Evolutionary conservation across 2,113 vertebrate species (phyloP).

Genomic region (Chaetura pelagica): DNA sequence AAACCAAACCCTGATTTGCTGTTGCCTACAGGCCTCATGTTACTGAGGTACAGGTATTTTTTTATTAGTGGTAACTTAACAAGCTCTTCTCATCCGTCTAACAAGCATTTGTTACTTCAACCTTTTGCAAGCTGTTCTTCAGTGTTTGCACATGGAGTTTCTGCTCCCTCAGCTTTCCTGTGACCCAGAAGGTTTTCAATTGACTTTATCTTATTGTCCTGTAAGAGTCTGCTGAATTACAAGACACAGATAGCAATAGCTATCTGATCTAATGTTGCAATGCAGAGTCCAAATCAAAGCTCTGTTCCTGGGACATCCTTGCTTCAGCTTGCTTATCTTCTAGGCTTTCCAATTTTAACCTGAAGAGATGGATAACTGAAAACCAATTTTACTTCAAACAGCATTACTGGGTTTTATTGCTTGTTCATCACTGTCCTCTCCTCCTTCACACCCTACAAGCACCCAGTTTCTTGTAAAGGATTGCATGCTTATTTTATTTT

Average conservation of each 20-base stretch:
- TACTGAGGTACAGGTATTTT: not conserved
- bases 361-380: not conserved
- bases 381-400: not conserved
- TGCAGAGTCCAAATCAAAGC: not conserved
- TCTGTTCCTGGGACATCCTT: not conserved
- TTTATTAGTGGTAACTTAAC: not conserved
- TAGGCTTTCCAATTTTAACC: not conserved
- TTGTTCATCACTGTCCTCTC: not conserved
- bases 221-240: not conserved
- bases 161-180: not conserved
- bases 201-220: not conserved
- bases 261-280: fast-evolving
- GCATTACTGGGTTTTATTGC: not conserved
- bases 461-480: not conserved
- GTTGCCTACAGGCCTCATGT: slow-evolving; percentile 36
- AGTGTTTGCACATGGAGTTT: not conserved
- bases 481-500: not conserved
- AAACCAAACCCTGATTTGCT: slow-evolving; percentile 20
- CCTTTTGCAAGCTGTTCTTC: not conserved
- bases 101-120: not conserved
- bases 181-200: not conserved
- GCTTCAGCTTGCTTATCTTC: not conserved
- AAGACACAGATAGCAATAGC: not conserved
- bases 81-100: not conserved
- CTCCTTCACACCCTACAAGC: not conserved